Evolutionary conservation across 2,888 invertebrate genomes (phyloP).

Genomic region (Dicyrtomina minuta): DNA sequence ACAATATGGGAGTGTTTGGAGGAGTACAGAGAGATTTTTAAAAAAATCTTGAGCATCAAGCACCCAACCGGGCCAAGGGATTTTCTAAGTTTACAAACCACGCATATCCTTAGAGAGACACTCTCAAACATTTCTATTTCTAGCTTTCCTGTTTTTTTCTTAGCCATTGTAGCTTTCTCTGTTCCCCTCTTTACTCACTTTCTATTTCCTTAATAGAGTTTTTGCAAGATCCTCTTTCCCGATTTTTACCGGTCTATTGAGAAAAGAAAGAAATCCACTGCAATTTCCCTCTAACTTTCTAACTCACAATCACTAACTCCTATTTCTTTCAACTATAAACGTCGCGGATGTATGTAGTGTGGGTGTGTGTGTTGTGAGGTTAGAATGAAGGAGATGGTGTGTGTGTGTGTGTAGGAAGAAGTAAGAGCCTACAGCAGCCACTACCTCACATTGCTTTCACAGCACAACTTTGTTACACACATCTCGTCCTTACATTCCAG

Average conservation of each 20-base stretch:
- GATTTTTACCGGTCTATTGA: constrained; percentile 33
- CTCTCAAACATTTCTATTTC: constrained; percentile 28
- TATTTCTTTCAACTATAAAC: constrained; percentile 16
- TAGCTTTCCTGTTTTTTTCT: constrained; percentile 21
- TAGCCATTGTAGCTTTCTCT: constrained; percentile 20
- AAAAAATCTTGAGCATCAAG: neutral
- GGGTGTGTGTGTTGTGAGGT: neutral
- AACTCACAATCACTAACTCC: constrained; percentile 1
- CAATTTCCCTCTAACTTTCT: constrained; percentile 29
- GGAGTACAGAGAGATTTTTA: too few relatives aligned
- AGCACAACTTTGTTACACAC: constrained; percentile 15
- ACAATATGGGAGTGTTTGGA: too few relatives aligned
- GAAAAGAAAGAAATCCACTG: constrained; percentile 28
- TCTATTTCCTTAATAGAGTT: constrained; percentile 24
- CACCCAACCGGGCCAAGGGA: constrained; percentile 36
- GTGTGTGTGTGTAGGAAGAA: constrained; percentile 1
- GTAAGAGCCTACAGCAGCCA: constrained; percentile 16
- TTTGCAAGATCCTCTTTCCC: constrained; percentile 31
- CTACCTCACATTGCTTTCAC: neutral
- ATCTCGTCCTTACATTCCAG: neutral
- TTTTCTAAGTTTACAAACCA: constrained; percentile 32
- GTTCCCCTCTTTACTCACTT: constrained; percentile 4
- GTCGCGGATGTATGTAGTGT: neutral
- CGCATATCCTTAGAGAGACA: constrained; percentile 15
- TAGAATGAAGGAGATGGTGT: neutral